Percentiles rank a stretch among this genome's conserved stretches.
Conservation (phyloP, 2,113 vertebrate species). For the Ptilonorhynchus violaceus region DNA sequence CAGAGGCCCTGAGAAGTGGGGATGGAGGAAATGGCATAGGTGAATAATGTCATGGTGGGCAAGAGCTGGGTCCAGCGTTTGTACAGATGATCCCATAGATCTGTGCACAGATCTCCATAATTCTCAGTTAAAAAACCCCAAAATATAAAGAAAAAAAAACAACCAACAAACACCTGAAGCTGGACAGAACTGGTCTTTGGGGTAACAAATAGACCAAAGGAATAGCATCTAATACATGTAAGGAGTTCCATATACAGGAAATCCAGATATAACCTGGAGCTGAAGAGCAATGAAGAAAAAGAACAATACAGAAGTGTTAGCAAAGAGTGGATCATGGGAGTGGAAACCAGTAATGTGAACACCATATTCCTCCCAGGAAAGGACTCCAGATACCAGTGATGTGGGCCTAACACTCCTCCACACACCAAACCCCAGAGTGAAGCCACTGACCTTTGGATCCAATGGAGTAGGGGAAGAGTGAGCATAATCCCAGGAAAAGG, state of each 20-base stretch:
- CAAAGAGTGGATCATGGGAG: not conserved
- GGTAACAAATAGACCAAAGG: not conserved
- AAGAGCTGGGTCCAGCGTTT: not conserved
- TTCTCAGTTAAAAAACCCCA: not conserved
- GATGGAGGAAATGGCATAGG: fast-evolving
- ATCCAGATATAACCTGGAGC: not conserved
- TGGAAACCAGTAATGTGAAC: not conserved
- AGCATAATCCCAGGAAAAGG: not conserved
- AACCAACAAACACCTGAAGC: not conserved
- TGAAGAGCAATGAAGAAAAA: not conserved
- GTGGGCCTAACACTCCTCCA: not conserved
- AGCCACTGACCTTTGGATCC: not conserved
- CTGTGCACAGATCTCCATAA: not conserved
- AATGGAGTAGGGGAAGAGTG: not conserved
- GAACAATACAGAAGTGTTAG: not conserved
- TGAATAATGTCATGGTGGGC: fast-evolving
- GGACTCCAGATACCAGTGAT: not conserved
- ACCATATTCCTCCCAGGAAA: not conserved
- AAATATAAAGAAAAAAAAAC: not conserved
- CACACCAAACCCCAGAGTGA: not conserved
- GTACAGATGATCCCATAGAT: fast-evolving
- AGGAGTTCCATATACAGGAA: not conserved
- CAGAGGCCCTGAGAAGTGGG: not conserved
- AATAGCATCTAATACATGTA: not conserved
- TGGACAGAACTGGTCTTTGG: not conserved